A percentile compares a stretch with the other conserved stretches of the same genome.
These are phyloP conservation scores for Todiramphus chloris DNA, from an alignment of 2,113 vertebrate species.

Conservation along the genomic window DNA sequence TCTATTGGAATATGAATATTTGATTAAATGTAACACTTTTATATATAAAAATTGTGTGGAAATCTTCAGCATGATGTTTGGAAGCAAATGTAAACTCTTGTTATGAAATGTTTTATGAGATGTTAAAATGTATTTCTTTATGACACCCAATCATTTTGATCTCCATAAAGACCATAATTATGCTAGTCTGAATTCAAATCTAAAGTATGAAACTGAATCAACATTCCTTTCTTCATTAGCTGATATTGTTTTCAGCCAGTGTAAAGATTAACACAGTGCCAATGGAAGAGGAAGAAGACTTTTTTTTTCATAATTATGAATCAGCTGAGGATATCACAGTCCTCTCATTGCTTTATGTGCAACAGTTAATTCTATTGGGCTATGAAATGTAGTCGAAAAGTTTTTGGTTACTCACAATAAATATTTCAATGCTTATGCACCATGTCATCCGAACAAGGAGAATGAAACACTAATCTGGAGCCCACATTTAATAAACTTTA, in stretches of 20 bases:
- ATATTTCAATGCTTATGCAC: background rate
- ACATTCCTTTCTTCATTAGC: slow-evolving; percentile 16
- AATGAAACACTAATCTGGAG: background rate
- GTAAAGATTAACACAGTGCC: background rate
- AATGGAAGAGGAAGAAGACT: background rate
- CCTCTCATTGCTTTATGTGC: background rate
- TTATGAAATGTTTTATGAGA: background rate
- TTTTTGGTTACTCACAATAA: background rate
- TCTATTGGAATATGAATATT: background rate
- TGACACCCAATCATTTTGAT: slow-evolving; percentile 22
- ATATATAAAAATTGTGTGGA: background rate
- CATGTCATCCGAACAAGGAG: background rate
- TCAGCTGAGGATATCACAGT: background rate
- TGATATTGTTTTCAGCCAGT: slow-evolving; percentile 35
- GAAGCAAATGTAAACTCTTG: background rate
- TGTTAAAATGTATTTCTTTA: slow-evolving; percentile 3
- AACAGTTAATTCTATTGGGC: accelerated
- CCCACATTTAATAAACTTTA: background rate
- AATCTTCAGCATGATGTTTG: background rate
- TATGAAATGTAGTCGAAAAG: background rate
- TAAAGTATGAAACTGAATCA: slow-evolving; percentile 43
- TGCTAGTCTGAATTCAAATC: slow-evolving; percentile 17
- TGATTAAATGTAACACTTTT: background rate
- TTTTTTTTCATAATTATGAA: background rate
- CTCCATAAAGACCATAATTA: slow-evolving; percentile 54